Percentiles rank a stretch among this genome's conserved stretches.
Conservation (phyloP, 2,113 vertebrate genomes). For the Pelobates fuscus region DNA sequence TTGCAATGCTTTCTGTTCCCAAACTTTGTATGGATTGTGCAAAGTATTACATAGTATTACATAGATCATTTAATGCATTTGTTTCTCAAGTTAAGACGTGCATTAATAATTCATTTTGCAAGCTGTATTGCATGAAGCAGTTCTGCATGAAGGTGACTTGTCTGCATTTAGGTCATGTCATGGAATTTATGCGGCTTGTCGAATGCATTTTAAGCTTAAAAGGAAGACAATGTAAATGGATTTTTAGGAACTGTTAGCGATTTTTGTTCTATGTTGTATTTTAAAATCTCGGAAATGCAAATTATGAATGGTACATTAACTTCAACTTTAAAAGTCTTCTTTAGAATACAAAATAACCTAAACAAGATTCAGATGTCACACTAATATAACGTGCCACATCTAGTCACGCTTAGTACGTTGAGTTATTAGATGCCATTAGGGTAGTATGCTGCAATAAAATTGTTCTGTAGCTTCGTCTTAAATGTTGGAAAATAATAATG, state of each 20-base stretch:
- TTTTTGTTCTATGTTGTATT: background rate
- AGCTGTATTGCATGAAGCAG: background rate
- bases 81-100: too few species aligned
- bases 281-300: conserved; percentile 6
- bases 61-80: too few species aligned
- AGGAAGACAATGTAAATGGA: background rate
- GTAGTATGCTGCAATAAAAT: background rate
- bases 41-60: too few species aligned
- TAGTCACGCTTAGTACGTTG: background rate
- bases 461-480: too few species aligned
- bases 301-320: conserved; percentile 23
- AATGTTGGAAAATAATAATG: too few species aligned
- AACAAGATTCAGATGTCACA: conserved; percentile 12
- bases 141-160: background rate
- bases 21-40: too few species aligned
- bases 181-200: background rate
- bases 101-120: too few species aligned
- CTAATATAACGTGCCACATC: background rate
- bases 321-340: conserved; percentile 13
- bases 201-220: background rate
- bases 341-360: conserved; percentile 8
- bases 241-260: background rate
- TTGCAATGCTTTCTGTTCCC: too few species aligned
- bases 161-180: background rate
- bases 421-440: conserved; percentile 2